Percentiles rank a stretch among this genome's conserved stretches.
These are phyloP conservation scores for Leucoraja erinaceus DNA, from an alignment of 2,113 vertebrate genomes.

Conservation along the genomic window DNA sequence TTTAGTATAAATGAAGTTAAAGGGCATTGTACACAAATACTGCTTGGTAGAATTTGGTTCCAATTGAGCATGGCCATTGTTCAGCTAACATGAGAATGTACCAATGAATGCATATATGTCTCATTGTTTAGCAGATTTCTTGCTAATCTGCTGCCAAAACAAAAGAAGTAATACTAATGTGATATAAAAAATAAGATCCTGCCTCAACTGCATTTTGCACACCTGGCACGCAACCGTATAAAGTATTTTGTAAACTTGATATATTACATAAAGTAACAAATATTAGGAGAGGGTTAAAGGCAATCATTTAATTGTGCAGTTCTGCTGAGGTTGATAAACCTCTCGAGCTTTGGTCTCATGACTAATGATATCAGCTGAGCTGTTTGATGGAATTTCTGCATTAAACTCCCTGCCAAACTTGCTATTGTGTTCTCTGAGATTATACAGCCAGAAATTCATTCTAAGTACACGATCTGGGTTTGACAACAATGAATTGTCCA, in stretches of 20 bases:
- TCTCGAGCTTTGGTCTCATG: neutral
- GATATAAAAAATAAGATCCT: constrained; percentile 31
- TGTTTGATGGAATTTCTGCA: neutral
- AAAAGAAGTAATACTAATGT: constrained; percentile 28
- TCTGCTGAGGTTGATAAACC: constrained; percentile 22
- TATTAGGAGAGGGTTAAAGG: neutral
- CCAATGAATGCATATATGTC: neutral
- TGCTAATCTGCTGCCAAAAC: constrained; percentile 30
- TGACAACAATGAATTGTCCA: neutral
- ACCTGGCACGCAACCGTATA: neutral
- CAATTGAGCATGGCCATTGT: neutral
- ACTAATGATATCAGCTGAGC: neutral
- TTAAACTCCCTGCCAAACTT: neutral
- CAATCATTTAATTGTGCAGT: neutral
- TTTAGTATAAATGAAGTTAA: neutral
- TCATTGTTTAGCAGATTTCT: constrained; percentile 11
- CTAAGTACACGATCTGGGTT: neutral
- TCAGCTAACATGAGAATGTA: neutral
- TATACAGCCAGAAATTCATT: neutral
- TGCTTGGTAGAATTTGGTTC: neutral
- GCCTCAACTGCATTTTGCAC: constrained; percentile 24
- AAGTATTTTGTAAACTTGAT: constrained; percentile 34
- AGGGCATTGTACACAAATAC: neutral
- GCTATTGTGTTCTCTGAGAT: neutral
- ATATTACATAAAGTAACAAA: constrained; percentile 25